Percentiles rank a stretch among this genome's conserved stretches.
These are phyloP conservation scores for Menidia menidia DNA, from an alignment of 2,797 vertebrate species.

Conservation along the genomic window DNA sequence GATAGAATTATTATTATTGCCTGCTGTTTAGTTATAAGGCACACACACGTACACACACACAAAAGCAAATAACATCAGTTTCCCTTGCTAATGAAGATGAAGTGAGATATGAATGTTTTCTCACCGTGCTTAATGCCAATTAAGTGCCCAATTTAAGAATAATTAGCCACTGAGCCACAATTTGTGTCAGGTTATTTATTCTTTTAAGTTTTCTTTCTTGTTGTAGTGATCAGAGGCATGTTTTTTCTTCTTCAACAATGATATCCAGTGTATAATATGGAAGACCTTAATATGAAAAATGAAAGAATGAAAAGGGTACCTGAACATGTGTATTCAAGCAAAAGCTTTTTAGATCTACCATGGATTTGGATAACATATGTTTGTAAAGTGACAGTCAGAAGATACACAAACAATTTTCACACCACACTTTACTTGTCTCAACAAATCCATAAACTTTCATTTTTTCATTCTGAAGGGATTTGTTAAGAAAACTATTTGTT, in stretches of 20 bases:
- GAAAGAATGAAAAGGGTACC: too few relatives aligned
- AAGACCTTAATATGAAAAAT: background rate
- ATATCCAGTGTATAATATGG: background rate
- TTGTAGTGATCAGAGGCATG: slow-evolving; percentile 38
- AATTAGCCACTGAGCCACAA: slow-evolving; percentile 81
- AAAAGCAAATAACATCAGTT: slow-evolving; percentile 70
- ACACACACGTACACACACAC: slow-evolving; percentile 25
- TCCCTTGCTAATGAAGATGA: slow-evolving; percentile 82
- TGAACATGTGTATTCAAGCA: too few relatives aligned
- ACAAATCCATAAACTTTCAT: background rate
- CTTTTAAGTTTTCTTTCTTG: slow-evolving; percentile 67
- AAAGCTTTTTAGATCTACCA: background rate
- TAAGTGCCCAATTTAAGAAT: slow-evolving; percentile 82
- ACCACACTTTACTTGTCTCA: background rate
- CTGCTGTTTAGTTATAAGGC: slow-evolving; percentile 13
- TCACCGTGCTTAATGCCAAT: slow-evolving; percentile 76
- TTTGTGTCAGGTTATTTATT: slow-evolving; percentile 78
- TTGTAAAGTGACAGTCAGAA: too few relatives aligned
- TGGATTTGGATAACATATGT: too few relatives aligned
- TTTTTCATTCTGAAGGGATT: slow-evolving; percentile 1
- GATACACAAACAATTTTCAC: background rate
- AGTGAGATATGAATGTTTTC: slow-evolving; percentile 83
- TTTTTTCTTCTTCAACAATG: slow-evolving; percentile 1
- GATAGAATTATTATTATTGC: slow-evolving; percentile 23
- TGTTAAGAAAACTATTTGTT: background rate